Conservation (phyloP, 2,888 invertebrate genomes). For the Acronicta aceris region DNA sequence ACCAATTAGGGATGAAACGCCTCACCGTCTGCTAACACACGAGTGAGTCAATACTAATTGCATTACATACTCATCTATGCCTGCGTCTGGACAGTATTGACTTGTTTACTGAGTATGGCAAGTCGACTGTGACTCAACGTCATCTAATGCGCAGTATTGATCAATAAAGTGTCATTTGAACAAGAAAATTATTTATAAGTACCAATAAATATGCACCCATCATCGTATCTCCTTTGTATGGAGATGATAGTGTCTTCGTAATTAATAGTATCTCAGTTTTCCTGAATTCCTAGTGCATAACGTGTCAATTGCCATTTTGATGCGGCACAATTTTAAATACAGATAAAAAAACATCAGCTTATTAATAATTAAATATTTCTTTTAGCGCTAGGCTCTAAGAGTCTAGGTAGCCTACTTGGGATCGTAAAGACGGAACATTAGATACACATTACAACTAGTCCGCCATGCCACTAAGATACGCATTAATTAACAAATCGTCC, state of each 20-base stretch:
- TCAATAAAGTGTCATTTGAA: slow-evolving; percentile 31
- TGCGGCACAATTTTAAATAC: neutral
- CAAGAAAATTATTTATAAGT: slow-evolving; percentile 15
- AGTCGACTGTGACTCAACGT: slow-evolving; percentile 33
- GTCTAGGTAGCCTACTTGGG: no score
- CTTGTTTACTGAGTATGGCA: slow-evolving; percentile 28
- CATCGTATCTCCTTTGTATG: slow-evolving; percentile 24
- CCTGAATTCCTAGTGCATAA: slow-evolving; percentile 29
- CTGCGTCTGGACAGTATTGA: slow-evolving; percentile 45
- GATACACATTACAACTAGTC: no score
- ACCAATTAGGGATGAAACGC: slow-evolving; percentile 44
- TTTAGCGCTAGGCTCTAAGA: no score
- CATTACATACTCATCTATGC: slow-evolving; percentile 31
- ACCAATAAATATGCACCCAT: slow-evolving; percentile 25
- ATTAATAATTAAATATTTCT: no score
- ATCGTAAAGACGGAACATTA: no score
- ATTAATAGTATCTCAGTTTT: slow-evolving; percentile 27
- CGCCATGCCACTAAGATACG: no score
- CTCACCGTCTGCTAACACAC: slow-evolving; percentile 22
- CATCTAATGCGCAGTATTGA: slow-evolving; percentile 26
- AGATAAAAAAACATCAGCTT: no score
- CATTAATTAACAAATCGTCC: no score
- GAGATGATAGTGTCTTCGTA: neutral
- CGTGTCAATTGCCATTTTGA: neutral
- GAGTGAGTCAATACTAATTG: slow-evolving; percentile 48